Evolutionary conservation across 2,888 invertebrate genomes (phyloP), one percentile per base, ranked within the genome.

Genomic region (Alloplasta piceator): DNA sequence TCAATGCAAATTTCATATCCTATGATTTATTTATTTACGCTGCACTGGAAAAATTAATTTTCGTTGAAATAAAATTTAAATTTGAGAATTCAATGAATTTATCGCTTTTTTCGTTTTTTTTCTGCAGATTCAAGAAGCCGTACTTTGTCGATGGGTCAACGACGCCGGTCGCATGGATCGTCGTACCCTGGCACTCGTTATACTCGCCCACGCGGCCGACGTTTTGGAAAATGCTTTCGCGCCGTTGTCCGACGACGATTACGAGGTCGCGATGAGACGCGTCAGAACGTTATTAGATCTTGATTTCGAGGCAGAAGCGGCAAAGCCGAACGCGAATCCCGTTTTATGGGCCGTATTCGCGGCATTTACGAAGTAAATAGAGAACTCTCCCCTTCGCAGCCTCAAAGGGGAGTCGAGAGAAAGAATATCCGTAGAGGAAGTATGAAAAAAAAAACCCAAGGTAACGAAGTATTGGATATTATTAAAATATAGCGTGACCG

Each of bases 141-240:
- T 99, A 64, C 94, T 99, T 85, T 95, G 96, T 77, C 98, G 98
- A 91, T 99, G 99, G 95, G 98, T 98, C 63, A 99, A 99, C 84
- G 99, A 99, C 93, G 97, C 98, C 9, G 98, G 98, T 87, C 96
- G 99, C 87, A 99, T 99, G 95, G 99, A 99, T 92, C 98, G 97
- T 92, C 95, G 99, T 73, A 96, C 98, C 92, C 93, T 99, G 89
- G 97, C 99, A 60, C 94, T 99, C 82, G 96, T 99, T 90, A 97
- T 98, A 93, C 94, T 99, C 87, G 98, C 99, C 38, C 99, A 99
- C 92, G 98, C 99, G 6, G 98, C 98, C 70, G 99, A 99, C 93
- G 99, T 99, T 36, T 94, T 99, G 74, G 99, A 99, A 93, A 99
- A 99, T 93, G 99, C 99, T 71, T 99, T 99, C 93, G 98, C 98